Evolutionary conservation across 2,888 invertebrate genomes (phyloP).

Genomic region (Trichopria drosophilae): DNA sequence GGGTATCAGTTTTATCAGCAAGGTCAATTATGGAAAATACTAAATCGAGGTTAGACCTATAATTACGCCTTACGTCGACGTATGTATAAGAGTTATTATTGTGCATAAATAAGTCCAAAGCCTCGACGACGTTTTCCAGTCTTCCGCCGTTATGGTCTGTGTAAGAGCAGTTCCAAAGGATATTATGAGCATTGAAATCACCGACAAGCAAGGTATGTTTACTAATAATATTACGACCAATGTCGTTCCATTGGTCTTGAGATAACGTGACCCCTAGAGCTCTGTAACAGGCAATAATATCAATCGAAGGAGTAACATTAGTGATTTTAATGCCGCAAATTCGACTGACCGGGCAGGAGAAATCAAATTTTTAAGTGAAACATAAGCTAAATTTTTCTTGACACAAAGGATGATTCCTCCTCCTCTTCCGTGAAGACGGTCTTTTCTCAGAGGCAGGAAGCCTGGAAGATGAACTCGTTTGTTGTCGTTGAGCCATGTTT

Average conservation of each 20-base stretch:
- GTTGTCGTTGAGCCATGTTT: slow-evolving; percentile 1
- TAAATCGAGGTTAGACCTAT: no score
- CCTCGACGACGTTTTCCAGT: no score
- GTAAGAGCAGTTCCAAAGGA: slow-evolving; percentile 13
- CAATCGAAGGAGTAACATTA: slow-evolving; percentile 1
- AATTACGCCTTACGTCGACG: no score
- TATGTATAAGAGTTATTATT: no score
- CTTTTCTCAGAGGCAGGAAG: background rate
- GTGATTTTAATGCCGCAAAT: slow-evolving; percentile 9
- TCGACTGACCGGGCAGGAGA: slow-evolving; percentile 1
- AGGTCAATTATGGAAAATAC: no score
- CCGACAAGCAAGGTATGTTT: slow-evolving; percentile 2
- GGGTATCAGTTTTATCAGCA: no score
- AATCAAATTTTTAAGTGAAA: slow-evolving; percentile 4
- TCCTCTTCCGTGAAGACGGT: background rate
- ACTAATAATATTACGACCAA: slow-evolving; percentile 1
- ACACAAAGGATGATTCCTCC: slow-evolving; percentile 19
- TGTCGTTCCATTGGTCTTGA: slow-evolving; percentile 12
- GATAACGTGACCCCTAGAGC: slow-evolving; percentile 1
- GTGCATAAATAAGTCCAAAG: no score
- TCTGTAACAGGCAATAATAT: slow-evolving; percentile 14
- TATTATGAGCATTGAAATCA: slow-evolving; percentile 20
- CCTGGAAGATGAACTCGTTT: slow-evolving; percentile 1
- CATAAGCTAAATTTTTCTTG: slow-evolving; percentile 8
- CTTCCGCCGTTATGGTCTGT: slow-evolving; percentile 12